Conservation (phyloP, 2,888 invertebrate genomes). For the Pollenia griseotomentosa region DNA sequence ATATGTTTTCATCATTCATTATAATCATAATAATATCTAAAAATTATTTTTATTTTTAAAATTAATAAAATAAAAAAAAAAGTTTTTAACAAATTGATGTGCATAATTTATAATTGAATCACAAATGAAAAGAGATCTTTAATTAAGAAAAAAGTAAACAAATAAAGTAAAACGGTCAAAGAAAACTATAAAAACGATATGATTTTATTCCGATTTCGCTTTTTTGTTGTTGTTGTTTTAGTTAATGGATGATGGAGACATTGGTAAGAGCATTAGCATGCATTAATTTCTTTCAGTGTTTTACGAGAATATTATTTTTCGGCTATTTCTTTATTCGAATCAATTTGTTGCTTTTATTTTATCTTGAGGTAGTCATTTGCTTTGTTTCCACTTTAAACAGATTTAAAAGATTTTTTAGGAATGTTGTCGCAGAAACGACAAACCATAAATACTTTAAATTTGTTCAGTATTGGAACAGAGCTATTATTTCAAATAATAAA, state of each 20-base stretch:
- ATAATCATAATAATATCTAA: slow-evolving; percentile 25
- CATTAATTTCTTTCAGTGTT: background rate
- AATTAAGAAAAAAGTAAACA: slow-evolving; percentile 2
- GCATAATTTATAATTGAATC: slow-evolving; percentile 66
- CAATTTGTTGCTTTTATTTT: slow-evolving; percentile 37
- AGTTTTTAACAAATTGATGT: slow-evolving; percentile 48
- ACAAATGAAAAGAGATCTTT: slow-evolving; percentile 46
- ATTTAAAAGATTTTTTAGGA: background rate
- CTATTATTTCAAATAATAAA: slow-evolving; percentile 56
- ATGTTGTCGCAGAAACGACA: too few relatives aligned
- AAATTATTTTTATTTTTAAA: background rate
- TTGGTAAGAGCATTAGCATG: background rate
- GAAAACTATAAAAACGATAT: slow-evolving; percentile 40
- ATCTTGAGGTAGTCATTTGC: slow-evolving; percentile 71
- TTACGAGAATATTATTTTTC: background rate
- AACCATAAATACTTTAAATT: background rate
- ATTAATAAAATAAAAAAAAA: slow-evolving; percentile 18
- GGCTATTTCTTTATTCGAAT: slow-evolving; percentile 11
- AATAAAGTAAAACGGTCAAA: background rate
- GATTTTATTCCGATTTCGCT: slow-evolving; percentile 34
- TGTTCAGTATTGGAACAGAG: background rate
- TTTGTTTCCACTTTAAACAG: background rate
- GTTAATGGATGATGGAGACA: background rate
- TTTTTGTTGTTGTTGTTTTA: background rate
- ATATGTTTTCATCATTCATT: slow-evolving; percentile 18